Base-by-base conservation (phyloP, 1,140 invertebrate species). In the Drosophila subobscura region DNA sequence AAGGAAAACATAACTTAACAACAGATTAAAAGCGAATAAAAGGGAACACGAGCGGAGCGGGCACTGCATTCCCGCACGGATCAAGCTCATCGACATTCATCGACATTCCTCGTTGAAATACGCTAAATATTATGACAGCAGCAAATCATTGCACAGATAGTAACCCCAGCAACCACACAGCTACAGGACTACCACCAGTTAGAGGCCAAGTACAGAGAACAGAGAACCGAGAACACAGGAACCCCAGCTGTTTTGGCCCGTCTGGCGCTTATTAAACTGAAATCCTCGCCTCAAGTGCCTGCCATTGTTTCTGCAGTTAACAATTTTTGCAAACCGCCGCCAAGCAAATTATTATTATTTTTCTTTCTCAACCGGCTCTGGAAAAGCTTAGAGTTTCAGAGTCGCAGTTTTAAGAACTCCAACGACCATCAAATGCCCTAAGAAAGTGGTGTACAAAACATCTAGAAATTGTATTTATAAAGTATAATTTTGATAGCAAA, bases 221-320 rank as follows among this genome's bases (percentile, higher is more conserved):
- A 44, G 41, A 50, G 37, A 53, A 41, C 74, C 12, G 46, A 37
- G 16, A 16, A 16, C 10, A 47, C 10, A 68, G 33, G 33, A 67
- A 71, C n/a, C 79, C 29, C 89, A 86, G 76, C 81, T 91, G 89
- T 55, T 76, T 60, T 60, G 58, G 60, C 63, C 60, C 65, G 72
- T 63, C 74, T 84, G 83, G 55, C 74, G 79, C 81, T 89, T 90
- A 91, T 91, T 91, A 90, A 86, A 90, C 71, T 86, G 59, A 90
- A 90, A 90, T 80, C 81, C 81, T 66, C 56, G 57, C 53, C 56
- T 83, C 78, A 79, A 83, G 51, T 76, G 73, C 46, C 53, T 78
- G 66, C 59, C 75, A 52, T 66, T 72, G 46, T 59, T 45, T 52
- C 41, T 89, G 89, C 73, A 83, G 61, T 79, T 79, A 65, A 86